A percentile compares a stretch with the other conserved stretches of the same genome.
Evolutionary conservation across 2,888 invertebrate genomes (phyloP).

Genomic region (Omphaloscelis lunosa): DNA sequence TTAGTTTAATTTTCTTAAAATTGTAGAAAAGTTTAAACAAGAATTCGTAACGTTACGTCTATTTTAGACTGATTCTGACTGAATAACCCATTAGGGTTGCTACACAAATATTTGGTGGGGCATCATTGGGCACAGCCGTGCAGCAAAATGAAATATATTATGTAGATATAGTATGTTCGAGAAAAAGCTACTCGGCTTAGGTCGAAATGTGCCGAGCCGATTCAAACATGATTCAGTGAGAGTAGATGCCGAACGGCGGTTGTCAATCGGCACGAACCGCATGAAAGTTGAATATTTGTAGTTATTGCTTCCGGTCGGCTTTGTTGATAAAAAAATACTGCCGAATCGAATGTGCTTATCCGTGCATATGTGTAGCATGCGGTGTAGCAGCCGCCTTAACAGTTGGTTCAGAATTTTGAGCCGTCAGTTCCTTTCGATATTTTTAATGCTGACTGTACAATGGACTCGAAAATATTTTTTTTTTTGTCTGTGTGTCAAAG

Average conservation of each 20-base stretch:
- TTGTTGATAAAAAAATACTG: not conserved
- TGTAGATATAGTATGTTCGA: too few relatives aligned
- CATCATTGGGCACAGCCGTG: too few relatives aligned
- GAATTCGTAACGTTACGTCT: not conserved
- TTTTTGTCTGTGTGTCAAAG: conserved; percentile 67
- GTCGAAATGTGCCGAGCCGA: not conserved
- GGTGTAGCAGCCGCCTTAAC: not conserved
- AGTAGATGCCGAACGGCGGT: not conserved
- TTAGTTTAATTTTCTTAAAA: not conserved
- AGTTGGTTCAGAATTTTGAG: not conserved
- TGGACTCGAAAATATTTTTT: conserved; percentile 58
- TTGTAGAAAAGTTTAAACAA: not conserved
- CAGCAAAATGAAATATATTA: too few relatives aligned
- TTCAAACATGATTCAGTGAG: not conserved
- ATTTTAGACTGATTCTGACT: not conserved
- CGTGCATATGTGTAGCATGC: not conserved
- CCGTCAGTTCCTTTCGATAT: conserved; percentile 8
- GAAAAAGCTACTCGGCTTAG: too few relatives aligned
- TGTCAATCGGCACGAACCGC: not conserved
- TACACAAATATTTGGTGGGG: too few relatives aligned
- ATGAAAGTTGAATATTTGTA: not conserved
- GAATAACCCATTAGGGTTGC: not conserved
- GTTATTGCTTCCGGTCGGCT: not conserved
- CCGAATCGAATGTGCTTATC: not conserved
- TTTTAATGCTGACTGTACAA: conserved; percentile 51